Base-by-base conservation (phyloP, 2,113 vertebrate species). In the Campylorhamphus procurvoides region DNA sequence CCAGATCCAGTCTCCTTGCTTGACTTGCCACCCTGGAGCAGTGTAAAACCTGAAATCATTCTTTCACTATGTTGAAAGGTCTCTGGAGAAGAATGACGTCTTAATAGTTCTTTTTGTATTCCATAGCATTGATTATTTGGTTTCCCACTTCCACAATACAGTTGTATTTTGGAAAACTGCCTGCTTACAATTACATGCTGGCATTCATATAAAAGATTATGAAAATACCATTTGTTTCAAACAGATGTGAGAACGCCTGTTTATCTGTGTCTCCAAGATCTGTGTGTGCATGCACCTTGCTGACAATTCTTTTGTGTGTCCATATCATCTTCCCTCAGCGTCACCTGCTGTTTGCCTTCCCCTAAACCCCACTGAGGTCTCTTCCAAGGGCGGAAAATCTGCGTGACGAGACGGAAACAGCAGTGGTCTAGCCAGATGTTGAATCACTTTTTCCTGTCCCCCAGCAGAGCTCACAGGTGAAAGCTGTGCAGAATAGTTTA, bases 401-500 rank as follows among this genome's bases (percentile, higher is more conserved):
- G 24, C 52, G 62, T 7, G 4, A 49, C 5, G 37, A 81, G 77
- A 75, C 89, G 80, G 77, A 95, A 97, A 77, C 12, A 49, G 56
- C 64, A 89, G 69, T 60, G 87, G 52, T 89, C 66, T 89, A 44
- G 44, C 67, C 64, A 86, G 83, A 74, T 59, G 55, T 80, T 69
- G 75, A 82, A 69, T 89, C 15, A 84, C 72, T 81, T 96, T 91
- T 91, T 87, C 86, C 93, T 91, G 46, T 6, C 49, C 73, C 52
- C 18, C n/a, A 69, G 75, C 53, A 69, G 63, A 85, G 73, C 66
- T 79, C 19, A 3, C 17, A 39, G 58, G 35, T 2, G 3, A 86
- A 20, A 40, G 22, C 62, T 76, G 11, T 27, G 47, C 19, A 47
- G 63, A 67, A 33, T 3, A 66, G 24, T 58, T 90, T 10, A 47